phyloP scores from a whole-genome alignment of 2,888 invertebrate species.

The Theodoxus fluviatilis region DNA sequence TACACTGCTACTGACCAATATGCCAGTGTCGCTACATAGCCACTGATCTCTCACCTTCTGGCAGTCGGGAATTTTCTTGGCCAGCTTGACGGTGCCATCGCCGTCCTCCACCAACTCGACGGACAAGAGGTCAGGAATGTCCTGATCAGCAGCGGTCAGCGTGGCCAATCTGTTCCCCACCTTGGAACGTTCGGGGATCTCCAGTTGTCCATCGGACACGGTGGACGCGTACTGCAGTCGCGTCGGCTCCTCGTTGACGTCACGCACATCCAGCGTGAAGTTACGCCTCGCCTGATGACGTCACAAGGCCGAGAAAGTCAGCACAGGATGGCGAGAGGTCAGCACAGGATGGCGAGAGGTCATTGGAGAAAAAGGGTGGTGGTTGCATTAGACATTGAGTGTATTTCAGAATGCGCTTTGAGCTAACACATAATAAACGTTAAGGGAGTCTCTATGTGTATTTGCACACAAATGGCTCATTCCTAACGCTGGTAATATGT shows the following conservation, averaged over 20 bases:
- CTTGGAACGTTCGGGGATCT: slow-evolving; percentile 34
- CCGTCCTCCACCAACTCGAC: slow-evolving; percentile 24
- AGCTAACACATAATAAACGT: too few species aligned
- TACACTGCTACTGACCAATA: background rate
- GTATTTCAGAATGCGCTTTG: too few species aligned
- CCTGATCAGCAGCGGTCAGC: slow-evolving; percentile 36
- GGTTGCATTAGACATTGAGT: too few species aligned
- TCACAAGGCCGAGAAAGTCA: too few species aligned
- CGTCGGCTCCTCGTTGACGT: slow-evolving; percentile 42
- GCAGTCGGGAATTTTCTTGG: slow-evolving; percentile 19
- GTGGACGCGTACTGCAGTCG: slow-evolving; percentile 24
- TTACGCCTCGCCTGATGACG: slow-evolving; percentile 33
- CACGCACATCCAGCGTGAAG: slow-evolving; percentile 37
- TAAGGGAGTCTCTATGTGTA: too few species aligned
- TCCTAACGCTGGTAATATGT: too few species aligned
- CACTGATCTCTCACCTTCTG: slow-evolving; percentile 10
- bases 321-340: too few species aligned
- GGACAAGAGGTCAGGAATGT: slow-evolving; percentile 34
- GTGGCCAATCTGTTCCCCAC: slow-evolving; percentile 33
- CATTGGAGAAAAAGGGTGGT: too few species aligned
- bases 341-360: too few species aligned
- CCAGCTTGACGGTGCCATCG: slow-evolving; percentile 32
- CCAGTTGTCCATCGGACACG: slow-evolving; percentile 23
- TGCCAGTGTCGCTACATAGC: background rate
- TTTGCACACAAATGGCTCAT: too few species aligned